These are phyloP conservation scores for Alosa sapidissima DNA, from an alignment of 2,797 vertebrate species.

Conservation along the genomic window DNA sequence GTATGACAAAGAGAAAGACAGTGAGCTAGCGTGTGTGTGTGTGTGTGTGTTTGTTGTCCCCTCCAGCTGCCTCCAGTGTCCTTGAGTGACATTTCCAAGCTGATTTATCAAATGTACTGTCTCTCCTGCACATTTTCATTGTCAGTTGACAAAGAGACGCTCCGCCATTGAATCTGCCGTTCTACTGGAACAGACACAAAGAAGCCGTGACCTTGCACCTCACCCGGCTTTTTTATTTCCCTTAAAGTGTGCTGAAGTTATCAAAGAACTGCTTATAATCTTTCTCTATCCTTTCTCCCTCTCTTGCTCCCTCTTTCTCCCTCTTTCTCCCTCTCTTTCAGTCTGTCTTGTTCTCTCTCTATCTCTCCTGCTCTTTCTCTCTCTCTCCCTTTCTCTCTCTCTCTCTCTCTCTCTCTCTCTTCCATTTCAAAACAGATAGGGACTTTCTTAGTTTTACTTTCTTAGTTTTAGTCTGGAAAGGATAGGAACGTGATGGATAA, in stretches of 20 bases:
- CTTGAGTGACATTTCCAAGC: conserved; percentile 58
- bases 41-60: background rate
- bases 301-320: background rate
- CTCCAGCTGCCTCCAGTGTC: conserved; percentile 42
- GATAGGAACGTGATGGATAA: background rate
- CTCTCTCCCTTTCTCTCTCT: background rate
- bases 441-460: background rate
- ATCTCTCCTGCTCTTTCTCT: background rate
- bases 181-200: conserved; percentile 50
- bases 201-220: conserved; percentile 47
- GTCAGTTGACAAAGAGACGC: conserved; percentile 53
- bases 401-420: background rate
- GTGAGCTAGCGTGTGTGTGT: background rate
- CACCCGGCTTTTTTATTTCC: conserved; percentile 14
- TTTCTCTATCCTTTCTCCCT: background rate
- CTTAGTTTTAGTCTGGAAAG: background rate
- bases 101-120: conserved; percentile 52
- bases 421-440: background rate
- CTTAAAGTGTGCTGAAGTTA: conserved; percentile 38
- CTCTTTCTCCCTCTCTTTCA: background rate
- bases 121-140: conserved; percentile 44
- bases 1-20: background rate
- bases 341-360: background rate
- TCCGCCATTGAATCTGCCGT: conserved; percentile 48
- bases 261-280: conserved; percentile 35